phyloP scores from a whole-genome alignment of 2,888 invertebrate genomes.

The Leptopilina drosophilae region DNA sequence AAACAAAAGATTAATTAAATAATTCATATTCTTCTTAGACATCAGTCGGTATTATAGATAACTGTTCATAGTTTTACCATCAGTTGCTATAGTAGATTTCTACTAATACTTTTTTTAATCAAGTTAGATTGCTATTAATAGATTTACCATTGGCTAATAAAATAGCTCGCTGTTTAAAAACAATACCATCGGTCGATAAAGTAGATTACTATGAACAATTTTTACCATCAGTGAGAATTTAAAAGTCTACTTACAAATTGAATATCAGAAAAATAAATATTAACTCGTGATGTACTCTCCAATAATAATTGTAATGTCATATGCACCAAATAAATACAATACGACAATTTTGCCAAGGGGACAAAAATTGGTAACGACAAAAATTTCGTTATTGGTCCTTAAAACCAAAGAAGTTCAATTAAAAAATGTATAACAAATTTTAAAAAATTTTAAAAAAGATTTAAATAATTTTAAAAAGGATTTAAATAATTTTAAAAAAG shows the following conservation, averaged over 20 bases:
- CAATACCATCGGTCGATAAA: neutral
- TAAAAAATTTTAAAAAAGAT: too few species aligned
- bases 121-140: too few species aligned
- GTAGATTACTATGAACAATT: neutral
- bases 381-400: slow-evolving; percentile 42
- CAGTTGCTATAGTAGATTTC: neutral
- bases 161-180: too few species aligned
- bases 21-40: too few species aligned
- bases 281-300: neutral
- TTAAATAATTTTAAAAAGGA: too few species aligned
- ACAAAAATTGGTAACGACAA: slow-evolving; percentile 44
- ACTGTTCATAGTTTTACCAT: too few species aligned
- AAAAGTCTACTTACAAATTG: neutral
- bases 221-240: neutral
- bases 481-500: too few species aligned
- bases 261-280: slow-evolving; percentile 7
- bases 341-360: slow-evolving; percentile 48
- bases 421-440: too few species aligned
- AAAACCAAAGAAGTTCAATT: neutral
- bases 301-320: slow-evolving; percentile 27
- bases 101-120: neutral
- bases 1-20: neutral
- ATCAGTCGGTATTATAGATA: too few species aligned
- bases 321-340: slow-evolving; percentile 48
- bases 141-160: too few species aligned